Evolutionary conservation across 1,140 invertebrate species (phyloP).

Genomic region (Scaptomyza hsui): DNA sequence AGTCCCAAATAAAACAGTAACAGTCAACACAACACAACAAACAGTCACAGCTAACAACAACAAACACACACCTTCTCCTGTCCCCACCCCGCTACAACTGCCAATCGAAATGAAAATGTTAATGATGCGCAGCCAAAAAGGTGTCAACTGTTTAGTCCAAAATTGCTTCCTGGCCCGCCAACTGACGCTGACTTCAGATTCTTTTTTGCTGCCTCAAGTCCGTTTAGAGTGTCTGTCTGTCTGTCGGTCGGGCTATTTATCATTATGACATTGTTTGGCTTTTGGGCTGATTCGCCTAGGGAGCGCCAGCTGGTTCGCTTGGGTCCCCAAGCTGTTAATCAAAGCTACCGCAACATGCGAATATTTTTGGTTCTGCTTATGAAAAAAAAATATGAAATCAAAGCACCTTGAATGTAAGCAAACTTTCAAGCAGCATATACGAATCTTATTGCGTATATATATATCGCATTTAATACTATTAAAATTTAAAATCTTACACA

Average conservation of each 20-base stretch:
- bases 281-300: conserved; percentile 61
- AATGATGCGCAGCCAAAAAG: conserved; percentile 61
- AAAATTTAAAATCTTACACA: too few relatives aligned
- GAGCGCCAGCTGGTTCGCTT: conserved; percentile 41
- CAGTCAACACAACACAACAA: conserved; percentile 29
- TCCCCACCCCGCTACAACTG: background rate
- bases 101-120: conserved; percentile 70
- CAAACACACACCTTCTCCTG: conserved; percentile 5
- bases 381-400: background rate
- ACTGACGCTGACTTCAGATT: conserved; percentile 23
- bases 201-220: conserved; percentile 6
- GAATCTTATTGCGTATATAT: too few relatives aligned
- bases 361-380: conserved; percentile 11
- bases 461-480: too few relatives aligned
- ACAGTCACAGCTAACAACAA: conserved; percentile 4
- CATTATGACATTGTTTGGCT: conserved; percentile 70
- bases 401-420: background rate
- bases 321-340: conserved; percentile 64
- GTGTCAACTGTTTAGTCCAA: conserved; percentile 63
- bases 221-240: background rate
- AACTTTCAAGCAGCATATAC: background rate
- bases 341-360: conserved; percentile 50
- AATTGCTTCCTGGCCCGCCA: conserved; percentile 36
- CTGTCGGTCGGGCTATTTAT: conserved; percentile 60
- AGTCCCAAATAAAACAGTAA: conserved; percentile 38